phyloP scores from a whole-genome alignment of 2,888 invertebrate species.

The Pterobdella sp. region DNA sequence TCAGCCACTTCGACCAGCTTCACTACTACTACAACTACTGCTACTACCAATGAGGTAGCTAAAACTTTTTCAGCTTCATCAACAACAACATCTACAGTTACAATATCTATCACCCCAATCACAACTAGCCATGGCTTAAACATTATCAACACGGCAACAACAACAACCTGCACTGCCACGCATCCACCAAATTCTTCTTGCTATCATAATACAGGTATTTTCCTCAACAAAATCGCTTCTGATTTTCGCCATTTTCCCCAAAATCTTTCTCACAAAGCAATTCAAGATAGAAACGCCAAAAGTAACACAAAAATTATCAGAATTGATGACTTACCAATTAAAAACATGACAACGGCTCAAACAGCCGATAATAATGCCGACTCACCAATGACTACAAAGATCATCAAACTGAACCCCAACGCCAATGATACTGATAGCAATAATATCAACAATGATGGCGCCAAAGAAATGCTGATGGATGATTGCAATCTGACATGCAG shows the following conservation, averaged over 20 bases:
- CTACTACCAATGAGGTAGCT: not conserved
- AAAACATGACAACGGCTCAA: too few species aligned
- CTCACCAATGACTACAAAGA: not conserved
- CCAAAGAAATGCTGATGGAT: not conserved
- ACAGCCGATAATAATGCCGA: not conserved
- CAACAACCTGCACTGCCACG: too few species aligned
- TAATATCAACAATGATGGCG: not conserved
- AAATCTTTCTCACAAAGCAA: too few species aligned
- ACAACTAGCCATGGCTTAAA: not conserved
- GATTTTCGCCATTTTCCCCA: too few species aligned
- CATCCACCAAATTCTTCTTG: too few species aligned
- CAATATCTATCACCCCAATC: not conserved
- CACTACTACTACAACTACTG: not conserved
- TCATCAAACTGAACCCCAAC: not conserved
- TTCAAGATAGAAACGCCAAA: not conserved
- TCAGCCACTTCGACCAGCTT: not conserved
- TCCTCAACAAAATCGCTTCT: too few species aligned
- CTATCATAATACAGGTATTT: too few species aligned
- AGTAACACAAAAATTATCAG: not conserved
- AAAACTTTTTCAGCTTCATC: not conserved
- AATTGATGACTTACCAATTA: too few species aligned
- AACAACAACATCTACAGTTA: not conserved
- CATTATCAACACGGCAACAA: not conserved
- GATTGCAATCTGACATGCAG: not conserved
- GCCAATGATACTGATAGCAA: not conserved